Evolutionary conservation across 2,888 invertebrate species (phyloP).

Genomic region (Magallana nippona): DNA sequence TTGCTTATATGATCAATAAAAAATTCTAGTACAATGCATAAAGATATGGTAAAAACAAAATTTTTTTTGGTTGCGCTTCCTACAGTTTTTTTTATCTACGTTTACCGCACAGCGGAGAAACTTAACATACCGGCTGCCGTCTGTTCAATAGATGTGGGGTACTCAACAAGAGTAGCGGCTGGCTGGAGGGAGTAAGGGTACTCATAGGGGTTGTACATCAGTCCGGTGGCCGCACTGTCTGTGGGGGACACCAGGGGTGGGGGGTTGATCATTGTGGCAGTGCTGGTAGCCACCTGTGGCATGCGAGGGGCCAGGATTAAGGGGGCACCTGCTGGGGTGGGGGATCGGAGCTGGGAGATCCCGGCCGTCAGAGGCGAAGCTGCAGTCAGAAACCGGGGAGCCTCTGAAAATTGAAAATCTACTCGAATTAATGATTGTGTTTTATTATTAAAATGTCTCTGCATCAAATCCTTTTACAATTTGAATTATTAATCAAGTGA

Average conservation of each 20-base stretch:
- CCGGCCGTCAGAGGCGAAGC: constrained; percentile 61
- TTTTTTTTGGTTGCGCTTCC: neutral
- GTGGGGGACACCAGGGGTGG: constrained; percentile 83
- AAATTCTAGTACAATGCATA: neutral
- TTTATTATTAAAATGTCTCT: neutral
- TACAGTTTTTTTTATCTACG: neutral
- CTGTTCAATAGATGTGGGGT: constrained; percentile 71
- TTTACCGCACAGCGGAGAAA: constrained; percentile 49
- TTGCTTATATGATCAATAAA: constrained; percentile 6
- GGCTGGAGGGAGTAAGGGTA: constrained; percentile 64
- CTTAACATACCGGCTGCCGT: constrained; percentile 73
- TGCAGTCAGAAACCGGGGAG: constrained; percentile 65
- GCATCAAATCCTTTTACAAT: too few species aligned
- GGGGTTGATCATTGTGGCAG: constrained; percentile 68
- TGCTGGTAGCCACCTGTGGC: constrained; percentile 67
- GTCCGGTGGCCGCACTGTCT: constrained; percentile 83
- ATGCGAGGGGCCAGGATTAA: constrained; percentile 89
- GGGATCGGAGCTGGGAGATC: constrained; percentile 80
- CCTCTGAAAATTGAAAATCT: constrained; percentile 58
- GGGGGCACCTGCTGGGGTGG: constrained; percentile 93
- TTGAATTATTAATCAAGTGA: too few species aligned
- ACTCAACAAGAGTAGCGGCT: constrained; percentile 70
- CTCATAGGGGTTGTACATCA: constrained; percentile 73
- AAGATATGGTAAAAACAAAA: neutral
- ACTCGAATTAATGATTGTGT: constrained; percentile 28